Evolutionary conservation across 2,113 vertebrate species (phyloP).

Genomic region (Bettongia penicillata): DNA sequence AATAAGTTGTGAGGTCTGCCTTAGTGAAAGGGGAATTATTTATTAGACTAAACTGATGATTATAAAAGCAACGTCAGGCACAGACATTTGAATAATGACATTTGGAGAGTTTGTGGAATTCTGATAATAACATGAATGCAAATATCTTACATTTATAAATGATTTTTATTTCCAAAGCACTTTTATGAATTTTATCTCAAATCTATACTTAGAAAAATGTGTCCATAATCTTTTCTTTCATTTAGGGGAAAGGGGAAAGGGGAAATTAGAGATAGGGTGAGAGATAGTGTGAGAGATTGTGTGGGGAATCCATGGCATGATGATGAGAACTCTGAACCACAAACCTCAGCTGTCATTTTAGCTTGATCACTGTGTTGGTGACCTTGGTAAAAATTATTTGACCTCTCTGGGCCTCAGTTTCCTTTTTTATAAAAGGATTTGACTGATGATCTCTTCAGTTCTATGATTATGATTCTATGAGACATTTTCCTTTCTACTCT

Average conservation of each 20-base stretch:
- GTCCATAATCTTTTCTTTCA: background rate
- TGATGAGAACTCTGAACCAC: background rate
- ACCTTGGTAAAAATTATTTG: background rate
- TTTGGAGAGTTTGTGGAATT: background rate
- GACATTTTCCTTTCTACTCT: background rate
- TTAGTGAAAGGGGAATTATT: background rate
- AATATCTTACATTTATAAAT: background rate
- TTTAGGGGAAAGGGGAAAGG: background rate
- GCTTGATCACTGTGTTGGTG: background rate
- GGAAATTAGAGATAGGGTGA: background rate
- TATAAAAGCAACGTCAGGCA: background rate
- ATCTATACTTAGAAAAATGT: background rate
- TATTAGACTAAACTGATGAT: background rate
- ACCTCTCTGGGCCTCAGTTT: background rate
- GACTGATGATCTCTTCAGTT: background rate
- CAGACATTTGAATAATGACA: background rate
- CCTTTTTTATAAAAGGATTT: background rate
- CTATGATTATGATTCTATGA: background rate
- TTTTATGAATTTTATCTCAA: background rate
- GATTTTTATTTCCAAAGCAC: background rate
- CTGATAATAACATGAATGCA: background rate
- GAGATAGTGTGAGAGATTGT: background rate
- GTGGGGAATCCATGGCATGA: background rate
- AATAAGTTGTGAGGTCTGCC: background rate
- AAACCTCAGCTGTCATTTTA: background rate